A percentile compares a stretch with the other conserved stretches of the same genome.
Conservation (phyloP, 2,797 vertebrate genomes). For the Myotis myotis region DNA sequence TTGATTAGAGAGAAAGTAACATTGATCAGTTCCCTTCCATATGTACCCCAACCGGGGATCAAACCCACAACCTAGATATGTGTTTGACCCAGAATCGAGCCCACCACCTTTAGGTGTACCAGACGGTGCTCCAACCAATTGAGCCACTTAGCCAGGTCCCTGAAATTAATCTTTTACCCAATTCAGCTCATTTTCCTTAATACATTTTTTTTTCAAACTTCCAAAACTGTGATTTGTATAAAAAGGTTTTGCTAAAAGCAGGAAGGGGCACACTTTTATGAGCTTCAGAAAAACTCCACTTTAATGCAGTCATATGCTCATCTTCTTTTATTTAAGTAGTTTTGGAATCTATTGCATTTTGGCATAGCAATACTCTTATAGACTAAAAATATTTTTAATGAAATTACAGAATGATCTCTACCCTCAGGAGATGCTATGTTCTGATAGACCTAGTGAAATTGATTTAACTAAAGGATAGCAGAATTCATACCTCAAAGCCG, state of each 20-base stretch:
- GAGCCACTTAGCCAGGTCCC: no score
- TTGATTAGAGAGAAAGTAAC: no score
- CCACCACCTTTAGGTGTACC: no score
- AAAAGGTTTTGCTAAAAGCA: background rate
- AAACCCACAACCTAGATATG: no score
- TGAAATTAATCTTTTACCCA: background rate
- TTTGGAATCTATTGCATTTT: background rate
- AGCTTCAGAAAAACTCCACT: background rate
- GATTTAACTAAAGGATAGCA: background rate
- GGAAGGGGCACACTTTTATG: background rate
- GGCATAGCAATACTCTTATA: background rate
- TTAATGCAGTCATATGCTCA: background rate
- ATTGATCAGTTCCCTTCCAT: no score
- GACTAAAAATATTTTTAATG: background rate
- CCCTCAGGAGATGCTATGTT: background rate
- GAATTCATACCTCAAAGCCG: background rate
- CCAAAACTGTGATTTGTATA: background rate
- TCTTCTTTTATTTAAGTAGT: background rate
- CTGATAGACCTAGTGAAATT: background rate
- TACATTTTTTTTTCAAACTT: background rate
- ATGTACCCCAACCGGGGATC: no score
- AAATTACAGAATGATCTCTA: background rate
- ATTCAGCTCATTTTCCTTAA: background rate
- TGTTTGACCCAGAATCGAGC: no score
- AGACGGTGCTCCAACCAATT: no score